Conservation (phyloP, 2,888 invertebrate species). For the Apamea epomidion region DNA sequence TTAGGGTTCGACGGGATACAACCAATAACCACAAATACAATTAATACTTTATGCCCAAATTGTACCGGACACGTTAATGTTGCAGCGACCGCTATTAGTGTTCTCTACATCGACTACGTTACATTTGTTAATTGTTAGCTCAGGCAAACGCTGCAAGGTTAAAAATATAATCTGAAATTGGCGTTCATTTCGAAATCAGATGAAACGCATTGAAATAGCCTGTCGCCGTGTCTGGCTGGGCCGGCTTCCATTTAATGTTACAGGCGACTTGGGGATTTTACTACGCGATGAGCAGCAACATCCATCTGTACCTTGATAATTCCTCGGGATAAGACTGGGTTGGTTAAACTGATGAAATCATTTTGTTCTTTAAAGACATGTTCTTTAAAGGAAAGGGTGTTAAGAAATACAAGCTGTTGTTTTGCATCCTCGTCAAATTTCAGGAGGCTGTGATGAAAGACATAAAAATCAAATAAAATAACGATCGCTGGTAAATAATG, state of each 20-base stretch:
- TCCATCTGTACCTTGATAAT: neutral
- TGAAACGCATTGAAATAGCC: conserved; percentile 1
- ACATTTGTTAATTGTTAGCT: conserved; percentile 13
- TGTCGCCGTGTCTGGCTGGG: neutral
- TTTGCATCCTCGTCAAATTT: too few relatives aligned
- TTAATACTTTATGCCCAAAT: conserved; percentile 68
- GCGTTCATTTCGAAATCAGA: conserved; percentile 20
- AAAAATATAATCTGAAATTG: conserved; percentile 14
- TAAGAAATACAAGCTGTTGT: neutral
- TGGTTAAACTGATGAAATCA: neutral
- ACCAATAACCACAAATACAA: conserved; percentile 73
- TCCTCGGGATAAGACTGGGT: neutral
- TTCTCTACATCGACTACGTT: conserved; percentile 26
- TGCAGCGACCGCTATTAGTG: conserved; percentile 43
- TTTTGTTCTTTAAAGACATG: neutral
- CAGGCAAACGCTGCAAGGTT: neutral
- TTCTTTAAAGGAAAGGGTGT: neutral
- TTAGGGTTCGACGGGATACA: conserved; percentile 65
- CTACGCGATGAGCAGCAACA: neutral
- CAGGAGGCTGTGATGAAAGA: too few relatives aligned
- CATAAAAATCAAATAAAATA: too few relatives aligned
- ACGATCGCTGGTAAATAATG: too few relatives aligned
- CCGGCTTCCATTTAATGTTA: neutral
- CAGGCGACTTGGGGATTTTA: conserved; percentile 1
- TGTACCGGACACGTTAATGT: conserved; percentile 65